Evolutionary conservation across 2,113 vertebrate species (phyloP), one percentile per base, ranked within the genome.

Genomic region (Odocoileus virginianus): DNA sequence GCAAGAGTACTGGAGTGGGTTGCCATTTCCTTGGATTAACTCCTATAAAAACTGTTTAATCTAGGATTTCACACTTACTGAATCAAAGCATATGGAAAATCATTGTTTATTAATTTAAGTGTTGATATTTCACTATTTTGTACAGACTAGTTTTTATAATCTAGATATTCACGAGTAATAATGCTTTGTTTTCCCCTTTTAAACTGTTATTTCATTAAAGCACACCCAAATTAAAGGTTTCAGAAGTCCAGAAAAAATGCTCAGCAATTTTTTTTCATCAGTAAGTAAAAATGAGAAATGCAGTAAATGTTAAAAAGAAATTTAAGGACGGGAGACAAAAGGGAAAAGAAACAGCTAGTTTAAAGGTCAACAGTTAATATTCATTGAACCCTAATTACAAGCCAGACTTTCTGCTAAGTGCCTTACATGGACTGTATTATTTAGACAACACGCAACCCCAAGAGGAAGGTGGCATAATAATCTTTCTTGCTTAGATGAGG

Each of bases 201-300:
- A 91, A 86, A 86, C 36, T 60, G 28, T 91, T 40, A 57, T 90
- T 84, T 40, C 28, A 74, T 74, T 60, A 94, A 97, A 76, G 17
- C 4, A 84, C 7, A 84, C 10, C 40, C 25, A 89, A 96, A 45
- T 8, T 12, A 55, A 97, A 87, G 54, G 33, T 5, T 92, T 74
- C 10, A 87, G 57, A 58, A 82, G 45, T 28, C n/a, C 40, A 78
- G 78, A 36, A 58, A 96, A 88, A 89, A 79, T 27, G 8, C 4
- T 50, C 50, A 50, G 12, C 25, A 64, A 61, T 52, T 57, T 76
- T 94, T n/a, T 94, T 43, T 57, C 12, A 95, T 92, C 47, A 47
- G 7, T 64, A 60, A 78, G 23, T 84, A 79, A 79, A 87, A 87
- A 87, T 47, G 57, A 94, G 19, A 87, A 79, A 76, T 7, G 54